Evolutionary conservation across 2,888 invertebrate species (phyloP), one percentile per base, ranked within the genome.

Genomic region (Rosalia funebris): DNA sequence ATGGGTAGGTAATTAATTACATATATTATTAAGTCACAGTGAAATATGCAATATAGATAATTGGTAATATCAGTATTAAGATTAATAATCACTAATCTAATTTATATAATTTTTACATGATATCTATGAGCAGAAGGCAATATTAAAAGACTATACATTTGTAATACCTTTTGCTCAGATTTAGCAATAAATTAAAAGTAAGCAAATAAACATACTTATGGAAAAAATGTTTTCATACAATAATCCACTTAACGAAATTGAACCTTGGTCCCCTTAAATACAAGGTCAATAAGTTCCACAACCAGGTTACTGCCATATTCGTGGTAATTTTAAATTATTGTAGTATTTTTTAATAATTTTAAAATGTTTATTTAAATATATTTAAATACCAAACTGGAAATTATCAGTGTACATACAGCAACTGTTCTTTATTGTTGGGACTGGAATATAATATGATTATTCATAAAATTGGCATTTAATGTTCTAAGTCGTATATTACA

Each of bases 1-100:
- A 70, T 62, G 65, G 73, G 72, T 73, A 62, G 41, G 60, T 60
- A 58, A 12, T 15, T 46, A 32, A 1, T 17, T 11, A n/a, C 32
- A 42, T 16, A 46, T 9, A 3, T 25, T 25, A 25, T 25, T 25
- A n/a, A n/a, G n/a, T 25, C 9, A 9, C 25, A 5, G 3, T 25
- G 3, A 5, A 5, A 25, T 9, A 25, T 25, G 25, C 3, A n/a
- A n/a, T n/a, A n/a, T n/a, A n/a, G n/a, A n/a, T n/a, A n/a, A n/a
- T n/a, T n/a, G n/a, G n/a, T n/a, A n/a, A n/a, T n/a, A n/a, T n/a
- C n/a, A n/a, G n/a, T n/a, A n/a, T n/a, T n/a, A n/a, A n/a, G n/a
- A n/a, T n/a, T n/a, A n/a, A n/a, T n/a, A n/a, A n/a, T n/a, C n/a
- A n/a, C n/a, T n/a, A n/a, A n/a, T n/a, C n/a, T n/a, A n/a, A n/a